These are phyloP conservation scores for Spinus olivaceus DNA, from an alignment of 2,797 vertebrate species.

Conservation along the genomic window DNA sequence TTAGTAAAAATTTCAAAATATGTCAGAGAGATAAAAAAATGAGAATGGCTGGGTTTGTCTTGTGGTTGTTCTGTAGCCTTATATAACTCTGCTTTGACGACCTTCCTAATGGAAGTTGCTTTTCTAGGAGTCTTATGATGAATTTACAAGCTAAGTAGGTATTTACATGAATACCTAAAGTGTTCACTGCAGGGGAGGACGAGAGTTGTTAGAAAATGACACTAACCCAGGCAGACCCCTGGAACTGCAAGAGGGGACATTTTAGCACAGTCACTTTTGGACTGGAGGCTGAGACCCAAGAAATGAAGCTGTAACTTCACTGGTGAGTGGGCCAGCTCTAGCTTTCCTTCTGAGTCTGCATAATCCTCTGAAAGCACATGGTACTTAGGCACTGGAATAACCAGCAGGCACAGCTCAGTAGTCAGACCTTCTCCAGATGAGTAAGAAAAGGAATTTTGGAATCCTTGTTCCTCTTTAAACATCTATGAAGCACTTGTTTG, in stretches of 20 bases:
- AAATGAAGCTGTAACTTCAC: not conserved
- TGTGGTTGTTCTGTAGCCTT: not conserved
- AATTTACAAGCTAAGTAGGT: not conserved
- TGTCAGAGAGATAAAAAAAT: not conserved
- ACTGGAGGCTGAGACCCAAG: not conserved
- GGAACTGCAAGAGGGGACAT: not conserved
- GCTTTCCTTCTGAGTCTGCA: not conserved
- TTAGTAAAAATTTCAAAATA: not conserved
- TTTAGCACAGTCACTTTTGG: not conserved
- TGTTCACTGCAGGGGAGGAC: not conserved
- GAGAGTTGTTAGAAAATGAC: not conserved
- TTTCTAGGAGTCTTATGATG: not conserved
- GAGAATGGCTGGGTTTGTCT: not conserved
- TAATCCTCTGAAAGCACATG: not conserved
- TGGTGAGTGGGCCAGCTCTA: not conserved
- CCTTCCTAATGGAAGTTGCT: not conserved
- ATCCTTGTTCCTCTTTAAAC: not conserved
- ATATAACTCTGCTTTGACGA: not conserved
- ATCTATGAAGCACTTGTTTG: not conserved
- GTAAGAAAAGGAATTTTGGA: not conserved
- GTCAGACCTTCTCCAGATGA: not conserved
- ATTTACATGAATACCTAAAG: not conserved
- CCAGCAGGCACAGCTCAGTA: accelerated
- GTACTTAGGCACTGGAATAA: not conserved
- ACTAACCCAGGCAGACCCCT: not conserved